phyloP scores from a whole-genome alignment of 1,140 invertebrate genomes.

The Chironomus tepperi region DNA sequence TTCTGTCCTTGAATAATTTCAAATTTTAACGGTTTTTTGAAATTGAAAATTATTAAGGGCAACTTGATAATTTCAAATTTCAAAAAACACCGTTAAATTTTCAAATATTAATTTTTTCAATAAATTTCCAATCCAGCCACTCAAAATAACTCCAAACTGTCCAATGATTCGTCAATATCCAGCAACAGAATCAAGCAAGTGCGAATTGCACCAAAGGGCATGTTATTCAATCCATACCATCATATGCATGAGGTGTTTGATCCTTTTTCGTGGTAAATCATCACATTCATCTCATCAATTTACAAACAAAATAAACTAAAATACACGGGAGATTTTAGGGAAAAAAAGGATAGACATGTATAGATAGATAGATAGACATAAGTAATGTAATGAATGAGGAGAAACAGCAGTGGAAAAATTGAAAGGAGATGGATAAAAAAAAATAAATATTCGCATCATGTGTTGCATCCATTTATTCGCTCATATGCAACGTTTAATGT shows the following conservation, averaged over 20 bases:
- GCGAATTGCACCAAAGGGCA: slow-evolving; percentile 5
- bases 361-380: neutral
- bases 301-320: neutral
- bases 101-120: too few species aligned
- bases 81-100: too few species aligned
- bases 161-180: too few species aligned
- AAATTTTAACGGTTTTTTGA: too few species aligned
- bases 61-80: too few species aligned
- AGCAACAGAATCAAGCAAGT: neutral
- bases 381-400: neutral
- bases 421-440: neutral
- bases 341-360: too few species aligned
- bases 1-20: too few species aligned
- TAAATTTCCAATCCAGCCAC: too few species aligned
- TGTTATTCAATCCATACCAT: neutral
- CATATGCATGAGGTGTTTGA: neutral
- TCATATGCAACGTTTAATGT: slow-evolving; percentile 13
- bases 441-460: neutral
- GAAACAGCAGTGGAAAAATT: neutral
- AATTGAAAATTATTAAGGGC: too few species aligned
- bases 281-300: slow-evolving; percentile 24
- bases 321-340: neutral
- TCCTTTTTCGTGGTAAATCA: slow-evolving; percentile 18
- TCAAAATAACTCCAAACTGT: too few species aligned
- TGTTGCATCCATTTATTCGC: slow-evolving; percentile 17